Evolutionary conservation across 2,113 vertebrate genomes (phyloP).

Genomic region (Callorhinus ursinus): DNA sequence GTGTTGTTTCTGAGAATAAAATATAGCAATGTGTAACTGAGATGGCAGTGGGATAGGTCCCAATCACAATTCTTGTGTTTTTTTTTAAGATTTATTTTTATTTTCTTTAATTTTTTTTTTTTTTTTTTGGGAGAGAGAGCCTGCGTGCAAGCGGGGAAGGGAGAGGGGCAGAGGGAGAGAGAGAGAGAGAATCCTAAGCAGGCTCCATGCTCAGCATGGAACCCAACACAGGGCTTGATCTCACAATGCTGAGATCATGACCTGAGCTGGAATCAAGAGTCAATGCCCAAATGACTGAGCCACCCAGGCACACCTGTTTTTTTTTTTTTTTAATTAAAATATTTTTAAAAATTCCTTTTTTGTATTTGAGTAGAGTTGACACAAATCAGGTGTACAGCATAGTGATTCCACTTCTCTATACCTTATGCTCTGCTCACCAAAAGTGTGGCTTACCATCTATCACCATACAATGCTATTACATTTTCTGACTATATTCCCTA

Average conservation of each 20-base stretch:
- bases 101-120: background rate
- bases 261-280: background rate
- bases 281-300: background rate
- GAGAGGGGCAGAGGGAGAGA: background rate
- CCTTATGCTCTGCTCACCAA: background rate
- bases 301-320: background rate
- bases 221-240: background rate
- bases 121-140: background rate
- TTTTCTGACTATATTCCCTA: background rate
- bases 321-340: background rate
- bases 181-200: background rate
- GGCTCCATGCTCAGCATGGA: background rate
- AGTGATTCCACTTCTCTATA: background rate
- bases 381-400: background rate
- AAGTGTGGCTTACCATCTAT: background rate
- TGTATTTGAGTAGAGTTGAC: background rate
- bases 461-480: background rate
- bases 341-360: background rate
- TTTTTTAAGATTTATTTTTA: background rate
- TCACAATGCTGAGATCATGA: background rate
- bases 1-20: constrained; percentile 55
- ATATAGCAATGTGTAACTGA: background rate
- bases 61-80: background rate
- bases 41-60: background rate
- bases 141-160: background rate